Conservation (phyloP, 1,140 invertebrate genomes). For the Spodoptera litura region DNA sequence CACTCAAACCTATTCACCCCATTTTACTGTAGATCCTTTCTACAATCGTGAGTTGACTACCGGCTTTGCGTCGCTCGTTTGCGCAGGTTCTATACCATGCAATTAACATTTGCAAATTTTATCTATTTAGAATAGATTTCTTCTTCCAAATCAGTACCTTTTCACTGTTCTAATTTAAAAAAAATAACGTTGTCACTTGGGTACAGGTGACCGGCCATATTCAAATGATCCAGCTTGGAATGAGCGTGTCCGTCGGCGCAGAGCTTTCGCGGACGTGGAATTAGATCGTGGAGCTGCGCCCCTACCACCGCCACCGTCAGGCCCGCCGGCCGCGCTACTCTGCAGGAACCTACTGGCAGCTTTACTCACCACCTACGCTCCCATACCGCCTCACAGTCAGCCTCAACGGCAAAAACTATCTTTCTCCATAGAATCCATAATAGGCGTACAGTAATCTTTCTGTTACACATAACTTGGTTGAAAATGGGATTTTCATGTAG, state of each 20-base stretch:
- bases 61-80: no score
- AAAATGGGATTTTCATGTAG: neutral
- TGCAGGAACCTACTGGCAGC: slow-evolving; percentile 73
- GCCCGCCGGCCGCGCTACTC: slow-evolving; percentile 53
- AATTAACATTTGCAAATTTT: no score
- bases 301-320: slow-evolving; percentile 49
- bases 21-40: no score
- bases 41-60: no score
- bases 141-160: no score
- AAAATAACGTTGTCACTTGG: slow-evolving; percentile 8
- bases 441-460: slow-evolving; percentile 81
- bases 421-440: slow-evolving; percentile 88
- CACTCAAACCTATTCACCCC: no score
- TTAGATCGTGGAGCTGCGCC: slow-evolving; percentile 74
- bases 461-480: neutral
- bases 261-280: slow-evolving; percentile 86
- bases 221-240: slow-evolving; percentile 69
- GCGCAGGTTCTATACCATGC: no score
- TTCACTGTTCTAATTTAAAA: neutral
- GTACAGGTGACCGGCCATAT: slow-evolving; percentile 54
- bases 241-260: slow-evolving; percentile 86
- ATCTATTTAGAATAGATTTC: no score
- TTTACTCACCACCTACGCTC: slow-evolving; percentile 66
- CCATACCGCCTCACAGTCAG: slow-evolving; percentile 48
- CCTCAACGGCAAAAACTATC: slow-evolving; percentile 82